A percentile compares a stretch with the other conserved stretches of the same genome.
These are phyloP conservation scores for Dexiosoma caninum DNA, from an alignment of 2,888 invertebrate genomes.

Conservation along the genomic window DNA sequence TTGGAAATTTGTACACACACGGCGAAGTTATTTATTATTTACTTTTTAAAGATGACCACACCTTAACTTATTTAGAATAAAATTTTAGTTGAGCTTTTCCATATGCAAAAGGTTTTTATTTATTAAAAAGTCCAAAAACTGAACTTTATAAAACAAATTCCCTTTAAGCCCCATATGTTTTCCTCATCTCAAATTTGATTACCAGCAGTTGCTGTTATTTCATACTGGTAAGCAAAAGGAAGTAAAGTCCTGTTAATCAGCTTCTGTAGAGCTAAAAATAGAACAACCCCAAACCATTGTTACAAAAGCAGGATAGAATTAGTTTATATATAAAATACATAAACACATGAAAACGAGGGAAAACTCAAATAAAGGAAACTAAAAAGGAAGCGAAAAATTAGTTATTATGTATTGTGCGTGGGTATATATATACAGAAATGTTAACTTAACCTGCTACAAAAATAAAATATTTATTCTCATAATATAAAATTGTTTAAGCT, in stretches of 20 bases:
- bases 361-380: neutral
- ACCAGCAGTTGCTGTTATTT: neutral
- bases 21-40: no score
- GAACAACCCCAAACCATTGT: constrained; percentile 45
- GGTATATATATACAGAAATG: neutral
- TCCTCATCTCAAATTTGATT: constrained; percentile 12
- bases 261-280: constrained; percentile 54
- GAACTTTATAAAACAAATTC: constrained; percentile 45
- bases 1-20: no score
- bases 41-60: no score
- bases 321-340: neutral
- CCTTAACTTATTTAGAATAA: no score
- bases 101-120: neutral
- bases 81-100: no score
- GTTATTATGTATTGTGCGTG: constrained; percentile 11
- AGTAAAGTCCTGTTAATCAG: constrained; percentile 8
- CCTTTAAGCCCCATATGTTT: constrained; percentile 49
- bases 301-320: constrained; percentile 26
- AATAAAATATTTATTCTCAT: constrained; percentile 14
- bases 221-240: neutral
- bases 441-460: constrained; percentile 39
- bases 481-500: no score
- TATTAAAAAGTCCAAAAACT: neutral
- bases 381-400: constrained; percentile 8
- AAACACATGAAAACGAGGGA: neutral